Evolutionary conservation across 1,140 invertebrate species (phyloP).

Genomic region (Drosophila neocordata): DNA sequence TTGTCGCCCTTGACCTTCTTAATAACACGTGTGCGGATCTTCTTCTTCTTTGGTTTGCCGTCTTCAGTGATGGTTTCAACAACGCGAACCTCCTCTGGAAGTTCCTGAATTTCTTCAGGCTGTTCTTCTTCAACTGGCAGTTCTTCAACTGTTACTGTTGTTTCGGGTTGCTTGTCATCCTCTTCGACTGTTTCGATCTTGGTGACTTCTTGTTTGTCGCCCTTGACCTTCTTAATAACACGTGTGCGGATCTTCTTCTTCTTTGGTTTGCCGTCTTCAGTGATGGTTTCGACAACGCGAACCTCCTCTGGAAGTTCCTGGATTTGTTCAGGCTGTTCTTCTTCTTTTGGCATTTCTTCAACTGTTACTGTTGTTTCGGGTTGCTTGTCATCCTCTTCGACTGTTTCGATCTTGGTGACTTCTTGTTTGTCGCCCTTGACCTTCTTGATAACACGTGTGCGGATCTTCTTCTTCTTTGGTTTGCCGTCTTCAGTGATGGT

Average conservation of each 20-base stretch:
- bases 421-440: constrained; percentile 18
- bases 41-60: constrained; percentile 35
- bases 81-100: constrained; percentile 32
- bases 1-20: constrained; percentile 41
- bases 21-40: constrained; percentile 40
- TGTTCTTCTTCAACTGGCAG: constrained; percentile 22
- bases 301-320: constrained; percentile 4
- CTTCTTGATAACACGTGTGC: constrained; percentile 13
- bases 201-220: constrained; percentile 42
- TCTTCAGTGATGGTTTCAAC: constrained; percentile 29
- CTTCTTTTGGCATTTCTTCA: background rate
- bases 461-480: constrained; percentile 16
- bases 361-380: background rate
- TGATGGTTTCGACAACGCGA: background rate
- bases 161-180: constrained; percentile 29
- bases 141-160: constrained; percentile 33
- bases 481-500: constrained; percentile 2
- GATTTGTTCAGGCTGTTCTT: background rate
- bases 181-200: constrained; percentile 44
- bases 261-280: constrained; percentile 7
- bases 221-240: constrained; percentile 26
- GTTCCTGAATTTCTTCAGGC: constrained; percentile 27
- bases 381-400: background rate
- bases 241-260: constrained; percentile 16
- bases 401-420: constrained; percentile 17